phyloP scores from a whole-genome alignment of 2,113 vertebrate genomes.

The Tor tambroides region DNA sequence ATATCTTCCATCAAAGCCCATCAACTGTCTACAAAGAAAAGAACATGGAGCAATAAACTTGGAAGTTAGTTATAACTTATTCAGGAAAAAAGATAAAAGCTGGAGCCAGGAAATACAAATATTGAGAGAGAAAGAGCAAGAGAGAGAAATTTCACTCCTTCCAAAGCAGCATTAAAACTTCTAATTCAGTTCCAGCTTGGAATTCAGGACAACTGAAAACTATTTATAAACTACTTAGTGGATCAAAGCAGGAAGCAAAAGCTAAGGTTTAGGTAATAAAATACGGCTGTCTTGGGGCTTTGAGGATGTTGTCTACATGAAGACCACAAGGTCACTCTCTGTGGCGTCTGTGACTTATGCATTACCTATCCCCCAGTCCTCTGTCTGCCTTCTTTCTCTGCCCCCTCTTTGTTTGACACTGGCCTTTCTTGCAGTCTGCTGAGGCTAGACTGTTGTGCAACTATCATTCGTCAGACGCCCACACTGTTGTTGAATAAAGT shows the following conservation, averaged over 20 bases:
- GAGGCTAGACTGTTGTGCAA: constrained; percentile 12
- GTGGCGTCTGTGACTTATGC: not conserved
- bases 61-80: not conserved
- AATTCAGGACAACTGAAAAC: too few species aligned
- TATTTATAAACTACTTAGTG: not conserved
- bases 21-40: constrained; percentile 1
- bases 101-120: not conserved
- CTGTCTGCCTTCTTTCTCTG: not conserved
- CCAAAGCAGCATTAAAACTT: too few species aligned
- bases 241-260: not conserved
- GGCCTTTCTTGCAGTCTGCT: constrained; percentile 19
- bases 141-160: too few species aligned
- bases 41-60: not conserved
- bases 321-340: constrained; percentile 20
- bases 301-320: not conserved
- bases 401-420: constrained; percentile 18
- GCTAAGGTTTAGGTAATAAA: not conserved
- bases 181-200: too few species aligned
- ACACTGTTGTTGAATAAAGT: not conserved
- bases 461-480: not conserved
- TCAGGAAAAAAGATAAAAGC: too few species aligned
- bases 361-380: not conserved
- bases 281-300: not conserved
- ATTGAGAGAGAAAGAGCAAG: too few species aligned
- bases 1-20: not conserved